A percentile compares a stretch with the other conserved stretches of the same genome.
Conservation (phyloP, 2,888 invertebrate genomes). For the Portevinia maculata region DNA sequence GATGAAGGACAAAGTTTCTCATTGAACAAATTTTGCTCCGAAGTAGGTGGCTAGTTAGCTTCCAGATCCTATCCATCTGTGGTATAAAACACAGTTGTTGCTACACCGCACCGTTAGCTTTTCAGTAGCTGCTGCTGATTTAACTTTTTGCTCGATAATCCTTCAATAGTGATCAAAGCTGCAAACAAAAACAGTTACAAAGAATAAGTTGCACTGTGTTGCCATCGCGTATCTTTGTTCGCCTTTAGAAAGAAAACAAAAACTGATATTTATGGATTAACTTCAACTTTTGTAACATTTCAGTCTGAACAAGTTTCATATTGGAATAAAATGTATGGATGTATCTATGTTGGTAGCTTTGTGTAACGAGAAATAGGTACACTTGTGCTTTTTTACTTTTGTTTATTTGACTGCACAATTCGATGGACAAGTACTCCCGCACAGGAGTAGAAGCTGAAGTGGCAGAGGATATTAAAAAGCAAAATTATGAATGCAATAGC, state of each 20-base stretch:
- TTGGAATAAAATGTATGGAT: neutral
- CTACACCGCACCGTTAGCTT: conserved; percentile 12
- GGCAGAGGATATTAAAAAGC: conserved; percentile 53
- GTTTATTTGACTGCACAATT: neutral
- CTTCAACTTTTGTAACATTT: conserved; percentile 55
- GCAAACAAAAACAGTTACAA: neutral
- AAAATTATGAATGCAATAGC: conserved; percentile 58
- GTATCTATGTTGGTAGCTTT: neutral
- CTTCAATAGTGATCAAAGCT: conserved; percentile 46
- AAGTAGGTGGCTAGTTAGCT: neutral
- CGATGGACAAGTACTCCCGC: conserved; percentile 14
- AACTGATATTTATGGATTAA: conserved; percentile 58
- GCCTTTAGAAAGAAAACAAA: conserved; percentile 9
- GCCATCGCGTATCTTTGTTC: conserved; percentile 39
- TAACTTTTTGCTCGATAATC: conserved; percentile 64
- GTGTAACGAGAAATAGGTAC: neutral
- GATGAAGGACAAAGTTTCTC: conserved; percentile 47
- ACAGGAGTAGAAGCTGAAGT: conserved; percentile 17
- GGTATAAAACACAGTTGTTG: conserved; percentile 21
- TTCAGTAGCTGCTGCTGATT: conserved; percentile 24
- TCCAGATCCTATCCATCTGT: neutral
- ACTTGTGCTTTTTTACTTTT: conserved; percentile 3
- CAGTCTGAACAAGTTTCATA: conserved; percentile 6
- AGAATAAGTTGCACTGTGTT: neutral
- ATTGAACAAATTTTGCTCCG: conserved; percentile 16